Evolutionary conservation across 1,140 invertebrate genomes (phyloP).

Genomic region (Pseudomyrmex cubaensis): DNA sequence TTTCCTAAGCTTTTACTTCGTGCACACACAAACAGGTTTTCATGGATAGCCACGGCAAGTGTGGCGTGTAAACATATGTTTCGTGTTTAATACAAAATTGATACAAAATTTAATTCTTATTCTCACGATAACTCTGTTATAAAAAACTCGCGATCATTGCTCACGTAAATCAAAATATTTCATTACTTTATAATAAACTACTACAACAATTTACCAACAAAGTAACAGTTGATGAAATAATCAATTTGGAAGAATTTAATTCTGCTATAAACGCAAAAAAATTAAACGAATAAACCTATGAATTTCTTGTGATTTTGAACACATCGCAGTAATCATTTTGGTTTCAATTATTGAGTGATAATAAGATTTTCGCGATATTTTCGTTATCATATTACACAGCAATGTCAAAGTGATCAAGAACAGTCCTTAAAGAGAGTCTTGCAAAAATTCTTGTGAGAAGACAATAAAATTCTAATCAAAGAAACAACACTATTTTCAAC

Average conservation of each 20-base stretch:
- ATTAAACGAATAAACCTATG: background rate
- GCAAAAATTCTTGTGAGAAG: slow-evolving; percentile 1
- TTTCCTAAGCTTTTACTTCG: slow-evolving; percentile 12
- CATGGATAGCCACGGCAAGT: background rate
- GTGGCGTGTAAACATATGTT: slow-evolving; percentile 20
- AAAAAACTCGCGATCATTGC: background rate
- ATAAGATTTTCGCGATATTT: too few relatives aligned
- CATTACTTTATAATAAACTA: background rate
- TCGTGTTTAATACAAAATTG: background rate
- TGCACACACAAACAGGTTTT: background rate
- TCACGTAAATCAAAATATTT: background rate
- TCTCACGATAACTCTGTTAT: background rate
- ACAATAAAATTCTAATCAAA: too few relatives aligned
- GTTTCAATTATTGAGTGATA: too few relatives aligned
- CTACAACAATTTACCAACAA: too few relatives aligned
- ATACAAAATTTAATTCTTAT: background rate
- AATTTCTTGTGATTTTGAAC: too few relatives aligned
- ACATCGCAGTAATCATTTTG: too few relatives aligned
- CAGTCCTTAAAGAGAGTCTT: background rate
- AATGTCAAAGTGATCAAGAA: too few relatives aligned
- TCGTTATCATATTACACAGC: too few relatives aligned
- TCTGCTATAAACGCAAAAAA: background rate
- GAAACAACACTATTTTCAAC: too few relatives aligned
- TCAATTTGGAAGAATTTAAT: background rate
- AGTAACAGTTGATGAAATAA: too few relatives aligned